Conservation (phyloP, 2,888 invertebrate species). For the Epicampocera succincta region DNA sequence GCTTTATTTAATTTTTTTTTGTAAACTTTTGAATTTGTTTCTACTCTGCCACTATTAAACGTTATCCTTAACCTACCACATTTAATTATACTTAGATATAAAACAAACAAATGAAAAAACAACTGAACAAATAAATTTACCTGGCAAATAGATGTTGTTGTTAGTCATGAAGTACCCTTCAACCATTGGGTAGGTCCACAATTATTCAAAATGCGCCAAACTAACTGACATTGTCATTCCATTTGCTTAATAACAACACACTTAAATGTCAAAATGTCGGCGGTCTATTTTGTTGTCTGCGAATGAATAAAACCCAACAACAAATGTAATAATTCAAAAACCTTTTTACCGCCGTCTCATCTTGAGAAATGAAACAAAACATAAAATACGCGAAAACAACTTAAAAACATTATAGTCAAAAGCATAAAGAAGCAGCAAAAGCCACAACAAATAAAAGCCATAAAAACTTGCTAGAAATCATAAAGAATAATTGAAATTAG, state of each 20-base stretch:
- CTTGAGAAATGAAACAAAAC: slow-evolving; percentile 55
- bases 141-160: slow-evolving; percentile 27
- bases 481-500: slow-evolving; percentile 69
- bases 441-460: not conserved
- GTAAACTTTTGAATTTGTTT: not conserved
- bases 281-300: slow-evolving; percentile 41
- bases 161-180: slow-evolving; percentile 54
- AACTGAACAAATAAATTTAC: slow-evolving; percentile 7
- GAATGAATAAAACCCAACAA: slow-evolving; percentile 30
- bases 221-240: slow-evolving; percentile 69
- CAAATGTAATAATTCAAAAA: slow-evolving; percentile 49
- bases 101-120: too few relatives aligned
- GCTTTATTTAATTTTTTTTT: not conserved
- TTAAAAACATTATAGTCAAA: not conserved
- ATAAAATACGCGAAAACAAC: slow-evolving; percentile 14
- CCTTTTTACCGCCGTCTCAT: slow-evolving; percentile 69
- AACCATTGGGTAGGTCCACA: slow-evolving; percentile 61
- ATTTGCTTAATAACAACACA: slow-evolving; percentile 69
- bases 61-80: not conserved
- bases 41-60: not conserved
- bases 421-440: slow-evolving; percentile 2
- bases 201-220: slow-evolving; percentile 69
- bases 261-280: slow-evolving; percentile 69
- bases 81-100: not conserved
- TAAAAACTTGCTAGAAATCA: slow-evolving; percentile 58